A percentile compares a stretch with the other conserved stretches of the same genome.
Conservation (phyloP, 2,797 vertebrate genomes). For the Coranthus polyacanthus region DNA sequence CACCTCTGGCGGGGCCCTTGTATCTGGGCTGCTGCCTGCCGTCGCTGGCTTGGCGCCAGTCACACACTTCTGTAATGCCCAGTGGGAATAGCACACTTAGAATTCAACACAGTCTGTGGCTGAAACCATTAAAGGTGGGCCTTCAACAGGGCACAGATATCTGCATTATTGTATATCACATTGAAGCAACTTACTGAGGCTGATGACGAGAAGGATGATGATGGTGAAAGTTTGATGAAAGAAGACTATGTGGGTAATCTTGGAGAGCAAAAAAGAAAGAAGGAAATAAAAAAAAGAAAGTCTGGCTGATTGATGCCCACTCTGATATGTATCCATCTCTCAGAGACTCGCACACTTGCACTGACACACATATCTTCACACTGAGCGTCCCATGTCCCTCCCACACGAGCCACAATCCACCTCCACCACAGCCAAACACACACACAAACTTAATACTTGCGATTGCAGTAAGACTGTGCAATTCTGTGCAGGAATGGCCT, state of each 20-base stretch:
- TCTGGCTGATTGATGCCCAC: conserved; percentile 2
- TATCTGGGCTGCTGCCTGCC: conserved; percentile 59
- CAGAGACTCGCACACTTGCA: not conserved
- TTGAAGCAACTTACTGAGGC: conserved; percentile 17
- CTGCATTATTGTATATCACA: conserved; percentile 52
- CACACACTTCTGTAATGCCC: conserved; percentile 63
- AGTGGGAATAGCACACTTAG: conserved; percentile 66
- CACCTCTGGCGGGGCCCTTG: conserved; percentile 67
- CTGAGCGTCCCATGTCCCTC: conserved; percentile 27
- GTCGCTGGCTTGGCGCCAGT: conserved; percentile 54
- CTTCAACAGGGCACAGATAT: conserved; percentile 34
- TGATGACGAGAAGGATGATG: conserved; percentile 9
- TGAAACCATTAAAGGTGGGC: conserved; percentile 63
- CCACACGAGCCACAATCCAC: conserved; percentile 15
- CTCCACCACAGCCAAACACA: conserved; percentile 27
- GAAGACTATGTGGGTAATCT: not conserved
- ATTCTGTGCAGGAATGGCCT: conserved; percentile 31
- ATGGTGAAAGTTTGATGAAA: not conserved
- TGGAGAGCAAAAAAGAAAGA: not conserved
- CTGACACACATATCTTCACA: not conserved
- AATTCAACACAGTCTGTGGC: conserved; percentile 54
- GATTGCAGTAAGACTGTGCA: conserved; percentile 12
- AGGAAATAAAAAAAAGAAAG: not conserved
- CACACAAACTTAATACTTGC: conserved; percentile 3
- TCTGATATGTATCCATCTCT: conserved; percentile 6